These are phyloP conservation scores for Stenopsyche tienmushanensis DNA, from an alignment of 1,140 invertebrate genomes.

Conservation along the genomic window DNA sequence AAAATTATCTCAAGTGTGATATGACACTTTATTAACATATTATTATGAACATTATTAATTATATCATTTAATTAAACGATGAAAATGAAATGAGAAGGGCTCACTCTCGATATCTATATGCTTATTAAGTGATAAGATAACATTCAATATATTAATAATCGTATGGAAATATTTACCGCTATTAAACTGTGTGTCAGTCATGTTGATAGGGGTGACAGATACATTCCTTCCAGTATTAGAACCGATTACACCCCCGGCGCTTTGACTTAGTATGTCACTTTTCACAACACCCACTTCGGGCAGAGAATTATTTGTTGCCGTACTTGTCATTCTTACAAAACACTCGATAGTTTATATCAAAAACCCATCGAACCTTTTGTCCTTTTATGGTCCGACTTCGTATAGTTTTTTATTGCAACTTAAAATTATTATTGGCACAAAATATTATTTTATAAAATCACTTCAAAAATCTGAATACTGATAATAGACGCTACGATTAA, in stretches of 20 bases:
- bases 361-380: too few relatives aligned
- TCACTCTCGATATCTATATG: too few relatives aligned
- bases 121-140: too few relatives aligned
- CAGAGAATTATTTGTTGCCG: constrained; percentile 13
- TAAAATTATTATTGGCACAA: constrained; percentile 18
- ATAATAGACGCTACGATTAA: background rate
- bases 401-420: background rate
- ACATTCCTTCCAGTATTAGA: constrained; percentile 43
- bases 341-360: background rate
- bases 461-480: constrained; percentile 11
- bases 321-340: constrained; percentile 17
- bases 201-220: constrained; percentile 55
- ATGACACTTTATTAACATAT: too few relatives aligned
- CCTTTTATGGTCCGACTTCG: too few relatives aligned
- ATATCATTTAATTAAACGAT: too few relatives aligned
- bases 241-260: background rate
- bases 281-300: constrained; percentile 45
- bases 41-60: too few relatives aligned
- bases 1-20: too few relatives aligned
- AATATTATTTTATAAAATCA: constrained; percentile 12
- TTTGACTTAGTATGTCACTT: background rate
- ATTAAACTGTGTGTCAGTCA: constrained; percentile 51
- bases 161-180: too few relatives aligned
- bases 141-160: too few relatives aligned
- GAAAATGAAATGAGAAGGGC: too few relatives aligned